A percentile compares a stretch with the other conserved stretches of the same genome.
Conservation (phyloP, 2,888 invertebrate genomes). For the Drosophila meridiana region DNA sequence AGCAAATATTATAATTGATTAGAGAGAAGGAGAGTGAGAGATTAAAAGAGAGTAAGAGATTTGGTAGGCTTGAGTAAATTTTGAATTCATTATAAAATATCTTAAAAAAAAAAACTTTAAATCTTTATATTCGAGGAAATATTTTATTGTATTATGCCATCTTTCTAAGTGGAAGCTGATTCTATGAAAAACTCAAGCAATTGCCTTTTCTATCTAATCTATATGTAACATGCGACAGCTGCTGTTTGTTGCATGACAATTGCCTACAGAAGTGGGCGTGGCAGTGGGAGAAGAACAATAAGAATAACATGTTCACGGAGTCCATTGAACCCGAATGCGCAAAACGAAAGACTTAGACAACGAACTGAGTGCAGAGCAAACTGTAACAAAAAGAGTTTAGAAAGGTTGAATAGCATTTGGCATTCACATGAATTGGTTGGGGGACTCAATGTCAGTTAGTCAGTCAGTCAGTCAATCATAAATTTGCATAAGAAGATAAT, state of each 20-base stretch:
- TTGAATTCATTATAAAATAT: not conserved
- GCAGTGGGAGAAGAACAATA: constrained; percentile 39
- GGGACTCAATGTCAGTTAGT: constrained; percentile 47
- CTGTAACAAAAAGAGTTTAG: constrained; percentile 66
- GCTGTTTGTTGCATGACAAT: constrained; percentile 28
- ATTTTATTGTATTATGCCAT: not conserved
- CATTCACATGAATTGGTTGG: constrained; percentile 43
- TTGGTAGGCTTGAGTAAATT: constrained; percentile 20
- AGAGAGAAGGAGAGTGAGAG: not conserved
- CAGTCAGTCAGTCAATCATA: constrained; percentile 61
- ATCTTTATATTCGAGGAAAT: not conserved
- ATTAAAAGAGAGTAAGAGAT: not conserved
- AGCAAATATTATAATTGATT: constrained; percentile 35
- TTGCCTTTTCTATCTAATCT: constrained; percentile 16
- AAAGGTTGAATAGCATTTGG: constrained; percentile 75
- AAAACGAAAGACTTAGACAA: constrained; percentile 51
- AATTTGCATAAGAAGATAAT: constrained; percentile 72
- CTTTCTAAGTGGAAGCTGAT: not conserved
- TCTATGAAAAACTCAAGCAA: constrained; percentile 5
- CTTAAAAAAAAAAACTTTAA: not conserved
- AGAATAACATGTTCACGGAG: constrained; percentile 22
- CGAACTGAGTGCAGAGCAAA: constrained; percentile 51
- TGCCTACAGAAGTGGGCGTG: constrained; percentile 47
- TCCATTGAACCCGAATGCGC: constrained; percentile 62
- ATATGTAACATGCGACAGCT: constrained; percentile 16